Percentiles rank a stretch among this genome's conserved stretches.
Evolutionary conservation across 1,140 invertebrate genomes (phyloP).

Genomic region (Diorhabda elongata): DNA sequence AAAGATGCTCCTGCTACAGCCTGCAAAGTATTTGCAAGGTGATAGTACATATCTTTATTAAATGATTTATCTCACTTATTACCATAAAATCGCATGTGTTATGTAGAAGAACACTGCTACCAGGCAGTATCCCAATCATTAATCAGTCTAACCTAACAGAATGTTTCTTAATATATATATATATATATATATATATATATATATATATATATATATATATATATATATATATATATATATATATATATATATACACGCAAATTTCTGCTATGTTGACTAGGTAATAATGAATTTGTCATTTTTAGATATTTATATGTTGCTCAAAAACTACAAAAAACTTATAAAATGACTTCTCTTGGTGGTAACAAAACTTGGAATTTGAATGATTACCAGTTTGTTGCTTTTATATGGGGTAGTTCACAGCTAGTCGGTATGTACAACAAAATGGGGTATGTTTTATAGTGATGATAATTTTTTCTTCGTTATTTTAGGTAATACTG

Average conservation of each 20-base stretch:
- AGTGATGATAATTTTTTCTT: too few relatives aligned
- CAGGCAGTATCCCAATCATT: too few relatives aligned
- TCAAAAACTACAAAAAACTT: slow-evolving; percentile 82
- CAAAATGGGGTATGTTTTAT: too few relatives aligned
- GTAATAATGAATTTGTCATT: slow-evolving; percentile 18
- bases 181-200: too few relatives aligned
- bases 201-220: too few relatives aligned
- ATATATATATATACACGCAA: not conserved
- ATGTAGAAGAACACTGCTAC: too few relatives aligned
- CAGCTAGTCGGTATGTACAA: slow-evolving; percentile 76
- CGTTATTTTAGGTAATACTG: slow-evolving; percentile 64
- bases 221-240: too few relatives aligned
- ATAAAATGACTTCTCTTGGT: slow-evolving; percentile 99
- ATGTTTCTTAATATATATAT: too few relatives aligned
- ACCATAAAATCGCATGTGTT: too few relatives aligned
- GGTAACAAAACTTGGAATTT: slow-evolving; percentile 97
- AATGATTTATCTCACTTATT: too few relatives aligned
- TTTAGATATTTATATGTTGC: slow-evolving; percentile 81
- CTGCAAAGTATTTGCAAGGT: slow-evolving; percentile 61
- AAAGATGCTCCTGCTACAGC: slow-evolving; percentile 76
- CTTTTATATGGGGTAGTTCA: slow-evolving; percentile 98
- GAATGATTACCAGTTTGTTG: slow-evolving; percentile 98
- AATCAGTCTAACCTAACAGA: too few relatives aligned
- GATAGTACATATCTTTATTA: not conserved
- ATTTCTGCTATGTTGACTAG: not conserved